Evolutionary conservation across 2,888 invertebrate species (phyloP), one percentile per base, ranked within the genome.

Genomic region (Smittia aterrima): DNA sequence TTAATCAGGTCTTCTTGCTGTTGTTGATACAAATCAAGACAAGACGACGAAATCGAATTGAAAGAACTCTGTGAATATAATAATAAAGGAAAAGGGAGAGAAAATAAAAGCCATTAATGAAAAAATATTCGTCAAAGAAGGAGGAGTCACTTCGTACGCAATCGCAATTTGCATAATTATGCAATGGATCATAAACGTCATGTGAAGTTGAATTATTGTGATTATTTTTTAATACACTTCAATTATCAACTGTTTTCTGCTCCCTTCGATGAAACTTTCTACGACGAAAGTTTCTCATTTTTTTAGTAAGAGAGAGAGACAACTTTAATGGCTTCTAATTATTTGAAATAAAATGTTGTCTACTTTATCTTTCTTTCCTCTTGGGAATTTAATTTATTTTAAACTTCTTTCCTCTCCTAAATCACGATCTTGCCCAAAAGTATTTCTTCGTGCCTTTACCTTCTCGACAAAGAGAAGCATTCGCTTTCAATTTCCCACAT

Each of bases 41-140:
- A 82, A 80, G 83, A 81, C 78, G 83, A 80, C 80, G 83, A 81
- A 78, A 82, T 79, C 78, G 81, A 81, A 81, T 82, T 81, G 78
- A 83, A 83, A 78, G 83, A 80, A 81, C 79, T 81, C 82, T 83
- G 81, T 76, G 81, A 81, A 75, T 78, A 38, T 38, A 7, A 9
- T 7, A 38, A 38, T 75, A 75, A 53, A 22, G 2, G 3, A 62
- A 32, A 79, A 77, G 78, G 77, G 67, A 25, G 41, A 75, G 11
- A 62, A n/a, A 9, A 24, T 9, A 62, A 62, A 24, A 18, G 16
- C 25, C 3, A 62, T 18, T 62, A 32, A 32, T 32, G 32, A 32
- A 40, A 40, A 40, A 40, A 40, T 40, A 40, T n/a, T n/a, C n/a
- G n/a, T n/a, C n/a, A n/a, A n/a, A 32, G 32, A 9, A 32, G 47